Base-by-base conservation (phyloP, 2,888 invertebrate species). In the Itoplectis maculator region DNA sequence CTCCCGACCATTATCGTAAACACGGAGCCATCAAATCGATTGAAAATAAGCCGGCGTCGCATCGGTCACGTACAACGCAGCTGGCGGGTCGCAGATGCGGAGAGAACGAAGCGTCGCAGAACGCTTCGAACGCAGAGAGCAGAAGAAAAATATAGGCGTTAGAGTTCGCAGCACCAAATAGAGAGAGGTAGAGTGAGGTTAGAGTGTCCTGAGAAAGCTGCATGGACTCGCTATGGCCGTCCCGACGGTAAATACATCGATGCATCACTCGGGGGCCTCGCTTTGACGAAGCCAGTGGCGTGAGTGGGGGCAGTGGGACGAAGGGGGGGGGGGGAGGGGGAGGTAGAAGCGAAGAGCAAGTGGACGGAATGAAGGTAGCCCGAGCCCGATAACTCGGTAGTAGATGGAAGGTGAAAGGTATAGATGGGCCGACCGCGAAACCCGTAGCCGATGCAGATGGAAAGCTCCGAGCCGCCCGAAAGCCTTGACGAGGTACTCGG, bases 1-100 rank as follows among this genome's bases (percentile, higher is more conserved):
- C 40, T 65, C 56, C 65, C 63, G 61, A 79, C 85, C 84, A 86
- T 87, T 87, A 88, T 83, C 88, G 85, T 85, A 86, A 87, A 87
- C 85, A 85, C 81, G 86, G 59, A 70, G 72, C 81, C 73, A 65
- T 84, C 81, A 85, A 87, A 88, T 86, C 85, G 83, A 88, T 88
- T 86, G 83, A 83, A 86, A 87, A 87, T 84, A 83, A 79, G 66
- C 73, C 63, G 5, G 11, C 15, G 37, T 40, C 42, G 45, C 20
- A 47, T 54, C 37, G 15, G 20, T 51, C 35, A 15, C 3, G 29
- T 23, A 18, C 23, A 49, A 69, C 15, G 45, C 69, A 74, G 23
- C 74, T 65, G 74, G 3, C 51, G 63, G 11, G 20, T 2, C 29
- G 35, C 63, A n/a, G 11, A 18, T 40, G 42, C 15, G 15, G 45